Percentiles rank a stretch among this genome's conserved stretches.
Evolutionary conservation across 2,888 invertebrate species (phyloP).

Genomic region (Craniophora ligustri): DNA sequence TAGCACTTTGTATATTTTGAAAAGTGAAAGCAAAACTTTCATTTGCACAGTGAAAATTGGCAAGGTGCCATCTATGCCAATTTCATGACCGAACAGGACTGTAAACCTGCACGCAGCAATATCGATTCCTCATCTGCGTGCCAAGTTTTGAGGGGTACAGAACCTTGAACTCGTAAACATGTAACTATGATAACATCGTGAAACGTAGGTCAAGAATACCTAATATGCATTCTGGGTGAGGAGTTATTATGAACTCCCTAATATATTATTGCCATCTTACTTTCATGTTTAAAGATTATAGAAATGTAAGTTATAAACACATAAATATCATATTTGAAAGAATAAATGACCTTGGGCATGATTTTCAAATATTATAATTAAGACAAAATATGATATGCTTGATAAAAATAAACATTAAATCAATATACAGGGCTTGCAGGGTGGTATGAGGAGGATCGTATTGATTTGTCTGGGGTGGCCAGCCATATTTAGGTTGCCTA

Average conservation of each 20-base stretch:
- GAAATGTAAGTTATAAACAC: too few species aligned
- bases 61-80: conserved; percentile 17
- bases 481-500: conserved; percentile 3
- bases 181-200: not conserved
- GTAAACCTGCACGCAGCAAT: conserved; percentile 3
- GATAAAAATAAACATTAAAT: not conserved
- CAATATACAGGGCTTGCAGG: not conserved
- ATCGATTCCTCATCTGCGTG: conserved; percentile 1
- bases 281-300: too few species aligned
- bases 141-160: not conserved
- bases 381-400: not conserved
- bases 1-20: not conserved
- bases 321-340: too few species aligned
- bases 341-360: too few species aligned
- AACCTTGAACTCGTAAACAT: conserved; percentile 21
- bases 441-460: not conserved
- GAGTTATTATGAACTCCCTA: too few species aligned
- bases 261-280: too few species aligned
- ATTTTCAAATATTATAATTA: not conserved
- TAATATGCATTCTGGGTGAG: too few species aligned
- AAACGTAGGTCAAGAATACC: not conserved
- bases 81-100: conserved; percentile 9
- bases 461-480: not conserved
- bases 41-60: conserved; percentile 7
- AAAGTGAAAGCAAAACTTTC: conserved; percentile 1